phyloP scores from a whole-genome alignment of 1,140 invertebrate genomes.

The Apocrypta bakeri region DNA sequence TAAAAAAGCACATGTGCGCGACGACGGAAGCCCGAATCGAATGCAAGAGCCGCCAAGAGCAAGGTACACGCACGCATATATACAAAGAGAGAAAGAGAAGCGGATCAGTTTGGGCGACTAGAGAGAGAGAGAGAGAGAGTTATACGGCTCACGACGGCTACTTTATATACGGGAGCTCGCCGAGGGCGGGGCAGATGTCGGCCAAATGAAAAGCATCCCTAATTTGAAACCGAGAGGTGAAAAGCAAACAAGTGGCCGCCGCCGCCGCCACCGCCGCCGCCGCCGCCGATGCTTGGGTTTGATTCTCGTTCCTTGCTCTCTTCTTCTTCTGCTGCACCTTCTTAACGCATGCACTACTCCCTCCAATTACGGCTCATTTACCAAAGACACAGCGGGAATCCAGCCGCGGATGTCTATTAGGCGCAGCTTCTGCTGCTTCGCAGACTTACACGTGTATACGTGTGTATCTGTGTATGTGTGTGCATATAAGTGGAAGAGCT shows the following conservation, averaged over 20 bases:
- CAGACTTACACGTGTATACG: background rate
- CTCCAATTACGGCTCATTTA: slow-evolving; percentile 54
- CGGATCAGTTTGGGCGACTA: slow-evolving; percentile 35
- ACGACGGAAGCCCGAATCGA: background rate
- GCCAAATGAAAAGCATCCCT: slow-evolving; percentile 60
- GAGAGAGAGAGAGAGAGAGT: background rate
- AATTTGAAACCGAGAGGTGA: slow-evolving; percentile 59
- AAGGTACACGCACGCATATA: too few species aligned
- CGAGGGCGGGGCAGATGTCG: slow-evolving; percentile 58
- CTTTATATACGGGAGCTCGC: slow-evolving; percentile 56
- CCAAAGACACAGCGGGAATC: slow-evolving; percentile 50
- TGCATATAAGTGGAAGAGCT: background rate
- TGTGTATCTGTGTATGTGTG: background rate
- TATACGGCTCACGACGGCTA: slow-evolving; percentile 29
- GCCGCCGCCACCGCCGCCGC: background rate
- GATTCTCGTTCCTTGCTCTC: background rate
- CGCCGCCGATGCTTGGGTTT: background rate
- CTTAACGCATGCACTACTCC: slow-evolving; percentile 42
- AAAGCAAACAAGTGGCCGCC: slow-evolving; percentile 55
- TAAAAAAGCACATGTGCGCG: background rate
- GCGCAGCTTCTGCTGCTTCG: background rate
- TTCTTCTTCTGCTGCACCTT: background rate
- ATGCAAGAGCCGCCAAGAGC: background rate
- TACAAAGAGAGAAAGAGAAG: background rate
- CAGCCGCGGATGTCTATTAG: background rate